phyloP scores from a whole-genome alignment of 2,113 vertebrate genomes.

The Chlorodrepanis virens region DNA sequence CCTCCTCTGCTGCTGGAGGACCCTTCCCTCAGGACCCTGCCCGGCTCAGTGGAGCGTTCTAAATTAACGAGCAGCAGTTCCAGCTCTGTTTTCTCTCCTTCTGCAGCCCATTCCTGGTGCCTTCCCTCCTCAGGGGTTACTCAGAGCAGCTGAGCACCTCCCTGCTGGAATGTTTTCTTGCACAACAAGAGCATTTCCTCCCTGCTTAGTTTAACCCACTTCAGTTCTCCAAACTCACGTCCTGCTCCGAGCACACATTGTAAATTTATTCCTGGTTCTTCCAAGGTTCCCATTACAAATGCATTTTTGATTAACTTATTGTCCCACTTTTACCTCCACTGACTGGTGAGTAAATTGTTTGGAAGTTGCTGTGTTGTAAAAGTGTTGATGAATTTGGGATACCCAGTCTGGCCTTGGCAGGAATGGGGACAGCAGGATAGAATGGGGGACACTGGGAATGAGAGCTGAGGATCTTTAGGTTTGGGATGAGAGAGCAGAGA shows the following conservation, averaged over 20 bases:
- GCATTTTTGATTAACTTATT: neutral
- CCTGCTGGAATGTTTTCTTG: neutral
- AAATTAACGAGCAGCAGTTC: neutral
- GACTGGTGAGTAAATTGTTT: neutral
- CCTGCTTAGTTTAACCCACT: neutral
- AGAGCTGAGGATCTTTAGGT: neutral
- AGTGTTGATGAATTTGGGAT: neutral
- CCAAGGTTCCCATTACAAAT: neutral
- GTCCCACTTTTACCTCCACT: neutral
- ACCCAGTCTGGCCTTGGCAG: neutral
- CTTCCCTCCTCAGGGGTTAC: neutral
- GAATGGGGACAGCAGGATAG: neutral
- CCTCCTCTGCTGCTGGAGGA: rapidly evolving
- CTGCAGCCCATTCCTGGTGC: neutral
- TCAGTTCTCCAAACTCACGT: neutral
- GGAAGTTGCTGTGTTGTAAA: neutral
- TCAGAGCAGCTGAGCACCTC: neutral
- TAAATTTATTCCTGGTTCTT: neutral
- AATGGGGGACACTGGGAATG: neutral
- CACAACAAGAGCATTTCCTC: neutral
- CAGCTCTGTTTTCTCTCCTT: neutral
- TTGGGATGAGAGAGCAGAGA: neutral
- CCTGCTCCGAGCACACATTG: neutral
- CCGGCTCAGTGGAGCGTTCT: neutral
- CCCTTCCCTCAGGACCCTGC: neutral